Conservation (phyloP, 2,113 vertebrate species). For the Axis porcinus region DNA sequence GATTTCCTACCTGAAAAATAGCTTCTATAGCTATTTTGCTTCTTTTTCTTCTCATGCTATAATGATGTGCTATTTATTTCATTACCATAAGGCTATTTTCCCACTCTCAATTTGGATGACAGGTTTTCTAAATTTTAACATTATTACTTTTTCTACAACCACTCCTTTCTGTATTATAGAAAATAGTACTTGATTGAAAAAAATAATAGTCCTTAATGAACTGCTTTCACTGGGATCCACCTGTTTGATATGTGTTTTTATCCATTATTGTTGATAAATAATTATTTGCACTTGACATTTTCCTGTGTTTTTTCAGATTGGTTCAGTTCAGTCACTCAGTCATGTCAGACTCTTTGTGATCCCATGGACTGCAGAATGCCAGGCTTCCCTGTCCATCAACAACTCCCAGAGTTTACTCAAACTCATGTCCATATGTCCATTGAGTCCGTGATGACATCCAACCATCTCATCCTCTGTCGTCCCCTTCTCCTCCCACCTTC, state of each 20-base stretch:
- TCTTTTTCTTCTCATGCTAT: neutral
- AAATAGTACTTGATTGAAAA: neutral
- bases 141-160: neutral
- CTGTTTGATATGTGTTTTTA: neutral
- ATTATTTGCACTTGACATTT: neutral
- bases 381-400: neutral
- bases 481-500: neutral
- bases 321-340: neutral
- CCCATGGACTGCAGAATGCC: neutral
- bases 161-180: neutral
- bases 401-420: neutral
- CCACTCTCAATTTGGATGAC: neutral
- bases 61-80: neutral
- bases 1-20: neutral
- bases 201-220: neutral
- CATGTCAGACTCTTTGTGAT: accelerated
- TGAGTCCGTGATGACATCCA: neutral
- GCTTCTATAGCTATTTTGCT: neutral
- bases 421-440: neutral
- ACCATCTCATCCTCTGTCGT: neutral
- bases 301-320: neutral
- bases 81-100: neutral
- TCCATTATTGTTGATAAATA: neutral
- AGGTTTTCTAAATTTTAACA: neutral
- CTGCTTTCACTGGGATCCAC: neutral